A percentile compares a stretch with the other conserved stretches of the same genome.
Conservation (phyloP, 2,113 vertebrate genomes). For the Tychaedon coryphoeus region DNA sequence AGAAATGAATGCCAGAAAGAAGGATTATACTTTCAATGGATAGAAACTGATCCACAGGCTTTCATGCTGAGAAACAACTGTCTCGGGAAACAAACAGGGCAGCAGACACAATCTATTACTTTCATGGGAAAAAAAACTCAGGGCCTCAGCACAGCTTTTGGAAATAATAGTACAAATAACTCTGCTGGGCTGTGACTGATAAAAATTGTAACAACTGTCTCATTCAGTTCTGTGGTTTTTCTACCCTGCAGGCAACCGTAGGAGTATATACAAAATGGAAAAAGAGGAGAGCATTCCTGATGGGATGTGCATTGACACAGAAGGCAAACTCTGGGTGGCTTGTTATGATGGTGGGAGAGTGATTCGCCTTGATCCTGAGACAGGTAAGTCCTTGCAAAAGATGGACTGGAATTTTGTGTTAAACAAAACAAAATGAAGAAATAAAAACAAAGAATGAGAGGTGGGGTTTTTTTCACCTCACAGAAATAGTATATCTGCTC, state of each 20-base stretch:
- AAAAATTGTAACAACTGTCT: not conserved
- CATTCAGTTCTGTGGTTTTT: not conserved
- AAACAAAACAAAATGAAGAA: not conserved
- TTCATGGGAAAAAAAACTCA: not conserved
- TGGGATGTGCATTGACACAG: slow-evolving; percentile 88
- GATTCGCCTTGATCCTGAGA: slow-evolving; percentile 85
- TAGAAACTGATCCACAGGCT: not conserved
- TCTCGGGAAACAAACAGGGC: not conserved
- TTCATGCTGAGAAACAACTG: not conserved
- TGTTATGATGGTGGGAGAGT: slow-evolving; percentile 90
- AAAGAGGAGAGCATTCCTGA: slow-evolving; percentile 89
- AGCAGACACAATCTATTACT: not conserved
- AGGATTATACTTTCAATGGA: not conserved
- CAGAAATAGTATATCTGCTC: not conserved
- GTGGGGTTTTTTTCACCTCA: fast-evolving
- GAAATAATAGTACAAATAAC: not conserved
- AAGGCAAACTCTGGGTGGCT: slow-evolving; percentile 92
- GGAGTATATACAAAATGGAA: slow-evolving; percentile 75
- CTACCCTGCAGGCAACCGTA: slow-evolving; percentile 72
- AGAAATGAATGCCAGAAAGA: not conserved
- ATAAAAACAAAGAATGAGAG: not conserved
- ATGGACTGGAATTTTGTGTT: not conserved
- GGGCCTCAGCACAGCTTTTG: not conserved
- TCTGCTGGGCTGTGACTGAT: not conserved
- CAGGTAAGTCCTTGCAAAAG: slow-evolving; percentile 72